Conservation (phyloP, 2,797 vertebrate species). For the Austrolebias charrua region DNA sequence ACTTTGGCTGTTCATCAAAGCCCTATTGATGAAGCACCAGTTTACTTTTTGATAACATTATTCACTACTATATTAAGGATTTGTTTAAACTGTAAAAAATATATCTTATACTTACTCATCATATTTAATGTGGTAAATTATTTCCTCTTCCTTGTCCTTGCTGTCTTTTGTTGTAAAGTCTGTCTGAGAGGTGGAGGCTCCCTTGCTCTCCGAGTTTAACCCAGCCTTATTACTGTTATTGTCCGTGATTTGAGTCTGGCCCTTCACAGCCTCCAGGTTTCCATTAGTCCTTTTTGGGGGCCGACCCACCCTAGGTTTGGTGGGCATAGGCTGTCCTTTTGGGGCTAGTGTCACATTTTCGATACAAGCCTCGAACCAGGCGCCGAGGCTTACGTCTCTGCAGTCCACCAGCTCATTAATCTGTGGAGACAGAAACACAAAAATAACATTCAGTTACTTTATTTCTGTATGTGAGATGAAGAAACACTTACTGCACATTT, state of each 20-base stretch:
- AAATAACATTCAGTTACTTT: slow-evolving; percentile 29
- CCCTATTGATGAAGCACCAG: too few relatives aligned
- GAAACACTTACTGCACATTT: slow-evolving; percentile 3
- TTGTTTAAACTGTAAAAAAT: too few relatives aligned
- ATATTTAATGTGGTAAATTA: slow-evolving; percentile 97
- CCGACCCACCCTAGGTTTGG: slow-evolving; percentile 86
- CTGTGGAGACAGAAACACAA: slow-evolving; percentile 71
- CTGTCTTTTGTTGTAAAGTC: slow-evolving; percentile 76
- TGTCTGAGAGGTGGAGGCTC: slow-evolving; percentile 90
- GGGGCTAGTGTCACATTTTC: slow-evolving; percentile 86
- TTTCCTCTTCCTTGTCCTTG: slow-evolving; percentile 83
- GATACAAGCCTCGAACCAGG: slow-evolving; percentile 97
- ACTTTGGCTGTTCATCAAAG: too few relatives aligned
- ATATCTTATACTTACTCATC: slow-evolving; percentile 91
- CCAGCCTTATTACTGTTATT: slow-evolving; percentile 83
- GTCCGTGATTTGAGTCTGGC: slow-evolving; percentile 77
- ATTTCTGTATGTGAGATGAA: not conserved
- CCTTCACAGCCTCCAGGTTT: slow-evolving; percentile 78
- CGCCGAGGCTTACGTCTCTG: slow-evolving; percentile 91
- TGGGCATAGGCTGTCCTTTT: slow-evolving; percentile 83
- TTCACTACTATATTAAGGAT: too few relatives aligned
- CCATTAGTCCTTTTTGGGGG: slow-evolving; percentile 93
- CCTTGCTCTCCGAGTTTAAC: slow-evolving; percentile 84
- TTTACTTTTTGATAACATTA: too few relatives aligned
- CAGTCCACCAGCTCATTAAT: slow-evolving; percentile 99